phyloP scores from a whole-genome alignment of 1,140 invertebrate genomes.

The Littorina saxatilis region DNA sequence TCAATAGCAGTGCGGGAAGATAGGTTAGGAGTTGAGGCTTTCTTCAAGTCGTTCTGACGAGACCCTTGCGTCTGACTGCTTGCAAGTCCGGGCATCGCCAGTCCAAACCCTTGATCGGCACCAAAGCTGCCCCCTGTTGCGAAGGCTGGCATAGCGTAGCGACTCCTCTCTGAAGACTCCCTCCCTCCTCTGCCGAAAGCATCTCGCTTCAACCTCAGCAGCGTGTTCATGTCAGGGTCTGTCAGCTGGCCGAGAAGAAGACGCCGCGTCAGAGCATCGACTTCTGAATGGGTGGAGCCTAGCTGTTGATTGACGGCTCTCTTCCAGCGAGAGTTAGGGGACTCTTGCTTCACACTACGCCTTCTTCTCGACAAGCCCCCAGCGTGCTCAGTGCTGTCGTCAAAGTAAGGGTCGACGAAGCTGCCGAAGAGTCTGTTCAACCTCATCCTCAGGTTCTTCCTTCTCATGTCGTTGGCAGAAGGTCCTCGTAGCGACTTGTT shows the following conservation, averaged over 20 bases:
- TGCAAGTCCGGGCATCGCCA: background rate
- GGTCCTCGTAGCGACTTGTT: too few species aligned
- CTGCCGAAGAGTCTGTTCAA: slow-evolving; percentile 7
- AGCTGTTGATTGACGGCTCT: background rate
- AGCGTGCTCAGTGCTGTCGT: background rate
- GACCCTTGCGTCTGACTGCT: background rate
- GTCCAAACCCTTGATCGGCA: background rate
- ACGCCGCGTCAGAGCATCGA: background rate
- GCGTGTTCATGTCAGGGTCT: background rate
- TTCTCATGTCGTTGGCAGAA: background rate
- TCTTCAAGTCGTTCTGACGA: background rate
- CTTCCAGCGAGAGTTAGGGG: background rate
- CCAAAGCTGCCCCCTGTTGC: background rate
- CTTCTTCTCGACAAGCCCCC: background rate
- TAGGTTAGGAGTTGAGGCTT: background rate
- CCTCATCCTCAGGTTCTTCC: slow-evolving; percentile 2
- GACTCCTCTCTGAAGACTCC: background rate
- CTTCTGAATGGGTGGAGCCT: background rate
- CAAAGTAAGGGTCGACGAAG: background rate
- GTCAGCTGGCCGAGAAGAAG: background rate
- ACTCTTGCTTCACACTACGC: background rate
- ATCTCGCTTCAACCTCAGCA: background rate
- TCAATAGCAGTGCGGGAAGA: too few species aligned
- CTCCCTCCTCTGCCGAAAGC: background rate
- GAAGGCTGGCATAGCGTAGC: background rate